Evolutionary conservation across 2,888 invertebrate species (phyloP), one percentile per base, ranked within the genome.

Genomic region (Flexamia atlantica): DNA sequence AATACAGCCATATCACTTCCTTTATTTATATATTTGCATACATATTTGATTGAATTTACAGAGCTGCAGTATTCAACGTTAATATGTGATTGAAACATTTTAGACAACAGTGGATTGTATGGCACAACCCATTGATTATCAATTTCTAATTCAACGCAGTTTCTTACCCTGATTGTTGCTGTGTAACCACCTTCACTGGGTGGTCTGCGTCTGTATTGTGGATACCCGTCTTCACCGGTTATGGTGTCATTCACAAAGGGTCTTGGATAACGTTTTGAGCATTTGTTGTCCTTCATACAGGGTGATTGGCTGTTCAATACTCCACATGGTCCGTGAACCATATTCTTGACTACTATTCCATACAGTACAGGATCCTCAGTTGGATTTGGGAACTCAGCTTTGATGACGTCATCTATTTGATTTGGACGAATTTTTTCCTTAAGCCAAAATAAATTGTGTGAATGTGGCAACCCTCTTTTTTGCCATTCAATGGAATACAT

Each of bases 261-360:
- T 32, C 84, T 46, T 14, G 90, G 90, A 85, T 88, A 90, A 9
- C 86, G 86, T 86, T 91, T 91, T 0, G 88, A 85, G 87, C 90
- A 91, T 81, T 86, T 87, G 2, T 88, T 89, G 72, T 89, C 86
- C 17, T 85, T 84, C 90, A 90, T 90, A 87, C 90, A 91, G 1
- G 89, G 88, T 30, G 89, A 88, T 20, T 86, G 86, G 5, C 4
- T 79, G 86, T 89, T 90, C 14, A 87, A 79, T 17, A 14, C 32
- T 9, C 89, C 89, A 86, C 89, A 90, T 17, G 89, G 89, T 3
- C 89, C 89, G 87, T 90, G 90, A 50, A 89, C 88, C 88, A 89
- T 86, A 70, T 83, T 83, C 23, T 64, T 85, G 36, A 36, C 86
- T 28, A 85, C 84, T 72, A 86, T 86, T 20, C 87, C 84, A 85